These are phyloP conservation scores for Drosophila formosana DNA, from an alignment of 2,888 invertebrate genomes.

Conservation along the genomic window DNA sequence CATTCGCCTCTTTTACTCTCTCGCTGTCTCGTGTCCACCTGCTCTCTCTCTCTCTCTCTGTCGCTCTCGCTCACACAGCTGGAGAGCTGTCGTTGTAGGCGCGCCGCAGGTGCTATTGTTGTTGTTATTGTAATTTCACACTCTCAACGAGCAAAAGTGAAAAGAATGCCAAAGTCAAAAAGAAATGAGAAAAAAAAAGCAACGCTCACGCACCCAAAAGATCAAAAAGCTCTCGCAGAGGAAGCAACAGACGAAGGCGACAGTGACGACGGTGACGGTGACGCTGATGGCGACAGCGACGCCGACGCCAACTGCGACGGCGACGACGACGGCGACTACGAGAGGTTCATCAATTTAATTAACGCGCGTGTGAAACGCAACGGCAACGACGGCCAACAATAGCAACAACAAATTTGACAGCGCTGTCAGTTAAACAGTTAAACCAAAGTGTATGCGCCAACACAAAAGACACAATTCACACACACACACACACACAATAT, in stretches of 20 bases:
- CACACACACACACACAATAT: conserved; percentile 3
- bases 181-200: conserved; percentile 17
- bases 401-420: conserved; percentile 56
- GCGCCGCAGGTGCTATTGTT: conserved; percentile 67
- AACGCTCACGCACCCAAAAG: conserved; percentile 61
- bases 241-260: conserved; percentile 19
- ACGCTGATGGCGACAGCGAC: neutral
- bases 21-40: conserved; percentile 9
- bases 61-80: conserved; percentile 24
- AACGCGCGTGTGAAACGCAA: conserved; percentile 64
- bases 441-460: conserved; percentile 33
- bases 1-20: conserved; percentile 44
- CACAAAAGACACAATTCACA: conserved; percentile 31
- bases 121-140: conserved; percentile 70
- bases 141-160: conserved; percentile 65
- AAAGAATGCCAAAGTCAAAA: conserved; percentile 55
- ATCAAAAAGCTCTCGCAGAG: conserved; percentile 27
- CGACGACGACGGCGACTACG: conserved; percentile 10
- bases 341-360: conserved; percentile 61
- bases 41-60: conserved; percentile 1
- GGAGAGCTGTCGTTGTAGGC: conserved; percentile 37
- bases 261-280: neutral
- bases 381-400: conserved; percentile 39
- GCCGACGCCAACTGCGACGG: neutral
- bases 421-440: conserved; percentile 52